Conservation (phyloP, 2,113 vertebrate genomes). For the Todiramphus saurophagus region DNA sequence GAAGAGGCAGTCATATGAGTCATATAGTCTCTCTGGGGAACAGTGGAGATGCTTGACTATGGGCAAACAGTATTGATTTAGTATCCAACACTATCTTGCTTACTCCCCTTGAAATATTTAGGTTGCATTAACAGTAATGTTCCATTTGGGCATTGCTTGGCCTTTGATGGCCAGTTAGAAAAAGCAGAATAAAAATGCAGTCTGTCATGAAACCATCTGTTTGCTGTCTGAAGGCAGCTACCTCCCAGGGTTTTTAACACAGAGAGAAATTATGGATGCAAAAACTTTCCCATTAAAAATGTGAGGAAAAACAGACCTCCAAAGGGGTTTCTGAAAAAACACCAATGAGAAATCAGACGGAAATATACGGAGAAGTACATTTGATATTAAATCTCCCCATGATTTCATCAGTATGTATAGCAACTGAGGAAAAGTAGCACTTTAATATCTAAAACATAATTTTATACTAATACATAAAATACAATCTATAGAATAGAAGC, state of each 20-base stretch:
- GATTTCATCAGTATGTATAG: neutral
- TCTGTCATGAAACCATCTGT: neutral
- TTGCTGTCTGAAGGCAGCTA: neutral
- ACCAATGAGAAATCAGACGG: neutral
- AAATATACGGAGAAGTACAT: neutral
- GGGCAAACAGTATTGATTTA: neutral
- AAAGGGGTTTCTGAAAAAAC: neutral
- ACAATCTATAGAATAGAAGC: too few relatives aligned
- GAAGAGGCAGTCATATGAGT: neutral
- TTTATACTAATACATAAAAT: too few relatives aligned
- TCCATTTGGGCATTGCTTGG: neutral
- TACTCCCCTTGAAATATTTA: neutral
- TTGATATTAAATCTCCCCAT: neutral
- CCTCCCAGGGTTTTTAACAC: neutral
- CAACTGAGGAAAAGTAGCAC: neutral
- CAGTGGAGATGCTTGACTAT: neutral
- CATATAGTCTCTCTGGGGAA: neutral
- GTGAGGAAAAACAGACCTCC: neutral
- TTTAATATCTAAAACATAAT: neutral
- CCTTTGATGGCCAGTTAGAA: neutral
- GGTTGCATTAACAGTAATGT: neutral
- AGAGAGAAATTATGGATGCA: neutral
- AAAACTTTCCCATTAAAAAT: neutral
- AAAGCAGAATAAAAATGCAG: neutral
- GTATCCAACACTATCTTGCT: rapidly evolving